Conservation (phyloP, 1,140 invertebrate genomes). For the Calycopis cecrops region DNA sequence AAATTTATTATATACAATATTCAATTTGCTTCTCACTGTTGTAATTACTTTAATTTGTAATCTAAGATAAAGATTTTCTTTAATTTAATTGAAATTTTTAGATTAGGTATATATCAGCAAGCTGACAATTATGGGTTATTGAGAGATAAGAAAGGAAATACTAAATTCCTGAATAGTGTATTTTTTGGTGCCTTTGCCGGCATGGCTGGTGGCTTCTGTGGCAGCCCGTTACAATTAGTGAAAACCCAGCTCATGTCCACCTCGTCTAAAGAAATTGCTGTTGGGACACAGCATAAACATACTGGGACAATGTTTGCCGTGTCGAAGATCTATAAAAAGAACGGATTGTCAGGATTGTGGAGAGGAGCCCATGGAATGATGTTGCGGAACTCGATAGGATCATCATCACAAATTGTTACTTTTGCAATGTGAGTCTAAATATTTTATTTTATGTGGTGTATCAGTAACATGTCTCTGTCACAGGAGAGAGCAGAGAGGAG, state of each 20-base stretch:
- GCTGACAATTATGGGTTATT: constrained; percentile 66
- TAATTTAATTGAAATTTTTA: constrained; percentile 37
- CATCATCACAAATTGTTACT: constrained; percentile 66
- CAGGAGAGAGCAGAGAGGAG: no score
- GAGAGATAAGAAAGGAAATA: constrained; percentile 60
- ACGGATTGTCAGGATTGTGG: constrained; percentile 86
- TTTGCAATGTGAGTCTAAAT: constrained; percentile 58
- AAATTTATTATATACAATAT: constrained; percentile 1
- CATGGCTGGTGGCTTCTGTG: constrained; percentile 57
- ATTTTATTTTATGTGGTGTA: constrained; percentile 12
- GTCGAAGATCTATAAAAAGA: constrained; percentile 79
- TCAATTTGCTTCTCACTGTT: background rate
- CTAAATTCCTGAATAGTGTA: constrained; percentile 59
- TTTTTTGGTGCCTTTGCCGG: constrained; percentile 64
- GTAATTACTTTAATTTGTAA: no score
- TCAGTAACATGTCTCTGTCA: background rate
- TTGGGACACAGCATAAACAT: constrained; percentile 91
- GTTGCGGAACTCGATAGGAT: constrained; percentile 76
- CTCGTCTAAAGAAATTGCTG: constrained; percentile 86
- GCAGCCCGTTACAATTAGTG: constrained; percentile 88
- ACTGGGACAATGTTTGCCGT: constrained; percentile 82
- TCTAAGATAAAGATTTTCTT: background rate
- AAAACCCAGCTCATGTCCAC: constrained; percentile 95
- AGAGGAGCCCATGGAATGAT: constrained; percentile 83
- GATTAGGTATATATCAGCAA: constrained; percentile 72